Percentiles rank a stretch among this genome's conserved stretches.
Conservation (phyloP, 2,797 vertebrate genomes). For the Darevskia mixta region DNA sequence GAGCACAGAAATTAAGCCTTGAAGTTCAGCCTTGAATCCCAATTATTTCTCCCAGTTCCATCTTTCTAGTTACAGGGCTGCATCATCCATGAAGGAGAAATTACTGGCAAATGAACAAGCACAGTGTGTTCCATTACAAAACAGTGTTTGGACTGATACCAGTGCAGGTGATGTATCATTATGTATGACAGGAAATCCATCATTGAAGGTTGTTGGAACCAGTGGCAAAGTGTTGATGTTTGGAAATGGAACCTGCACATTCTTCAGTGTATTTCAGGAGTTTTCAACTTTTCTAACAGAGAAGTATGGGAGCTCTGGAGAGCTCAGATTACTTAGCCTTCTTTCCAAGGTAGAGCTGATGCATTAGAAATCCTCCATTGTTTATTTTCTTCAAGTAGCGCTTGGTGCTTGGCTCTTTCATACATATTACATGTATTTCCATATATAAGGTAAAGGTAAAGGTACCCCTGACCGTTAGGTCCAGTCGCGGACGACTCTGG, state of each 20-base stretch:
- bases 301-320: no score
- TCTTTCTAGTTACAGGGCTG: not conserved
- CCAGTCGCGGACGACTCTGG: no score
- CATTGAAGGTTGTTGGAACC: not conserved
- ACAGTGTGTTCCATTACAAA: not conserved
- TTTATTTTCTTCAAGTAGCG: not conserved
- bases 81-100: conserved; percentile 7
- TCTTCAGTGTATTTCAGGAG: not conserved
- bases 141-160: not conserved
- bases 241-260: not conserved
- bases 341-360: not conserved
- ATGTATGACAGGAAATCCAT: conserved; percentile 4
- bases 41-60: not conserved
- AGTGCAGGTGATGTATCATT: not conserved
- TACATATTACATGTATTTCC: no score
- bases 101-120: not conserved
- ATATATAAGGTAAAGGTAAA: no score
- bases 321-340: no score
- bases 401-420: no score
- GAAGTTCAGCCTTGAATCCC: not conserved
- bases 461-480: no score
- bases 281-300: not conserved
- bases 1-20: not conserved
- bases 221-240: not conserved
- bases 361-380: no score